Evolutionary conservation across 2,888 invertebrate species (phyloP).

Genomic region (Pseudococcus viburni): DNA sequence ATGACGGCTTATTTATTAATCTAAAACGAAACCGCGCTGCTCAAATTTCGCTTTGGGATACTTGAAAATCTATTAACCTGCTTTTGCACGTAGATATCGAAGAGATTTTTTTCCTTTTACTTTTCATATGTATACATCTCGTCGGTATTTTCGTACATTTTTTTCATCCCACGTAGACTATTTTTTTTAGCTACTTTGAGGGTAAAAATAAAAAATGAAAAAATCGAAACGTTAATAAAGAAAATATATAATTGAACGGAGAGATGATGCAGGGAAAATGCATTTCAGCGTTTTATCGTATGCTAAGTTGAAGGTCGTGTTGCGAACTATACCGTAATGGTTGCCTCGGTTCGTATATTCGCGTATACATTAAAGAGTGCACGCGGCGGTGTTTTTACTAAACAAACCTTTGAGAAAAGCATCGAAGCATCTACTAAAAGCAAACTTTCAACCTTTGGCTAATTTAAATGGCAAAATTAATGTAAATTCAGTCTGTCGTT

Average conservation of each 20-base stretch:
- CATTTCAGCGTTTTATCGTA: not conserved
- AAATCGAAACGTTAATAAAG: not conserved
- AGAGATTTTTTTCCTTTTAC: slow-evolving; percentile 29
- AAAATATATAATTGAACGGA: not conserved
- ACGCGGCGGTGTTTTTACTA: slow-evolving; percentile 19
- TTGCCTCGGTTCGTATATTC: not conserved
- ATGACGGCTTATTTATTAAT: slow-evolving; percentile 61
- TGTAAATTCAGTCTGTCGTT: slow-evolving; percentile 59
- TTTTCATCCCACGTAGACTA: not conserved
- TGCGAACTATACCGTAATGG: not conserved
- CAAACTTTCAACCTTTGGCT: slow-evolving; percentile 55
- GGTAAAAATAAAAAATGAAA: not conserved
- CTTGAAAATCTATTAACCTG: slow-evolving; percentile 60
- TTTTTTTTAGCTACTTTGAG: not conserved
- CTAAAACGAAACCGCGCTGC: not conserved
- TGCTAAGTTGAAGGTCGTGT: slow-evolving; percentile 17
- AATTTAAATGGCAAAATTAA: slow-evolving; percentile 66
- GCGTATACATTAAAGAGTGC: not conserved
- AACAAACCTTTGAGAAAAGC: slow-evolving; percentile 55
- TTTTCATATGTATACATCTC: not conserved
- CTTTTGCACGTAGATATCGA: slow-evolving; percentile 34
- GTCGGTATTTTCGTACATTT: not conserved
- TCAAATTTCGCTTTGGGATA: slow-evolving; percentile 51
- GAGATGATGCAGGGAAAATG: not conserved
- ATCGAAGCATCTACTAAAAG: slow-evolving; percentile 46